These are phyloP conservation scores for Abramis brama DNA, from an alignment of 2,113 vertebrate genomes.

Conservation along the genomic window DNA sequence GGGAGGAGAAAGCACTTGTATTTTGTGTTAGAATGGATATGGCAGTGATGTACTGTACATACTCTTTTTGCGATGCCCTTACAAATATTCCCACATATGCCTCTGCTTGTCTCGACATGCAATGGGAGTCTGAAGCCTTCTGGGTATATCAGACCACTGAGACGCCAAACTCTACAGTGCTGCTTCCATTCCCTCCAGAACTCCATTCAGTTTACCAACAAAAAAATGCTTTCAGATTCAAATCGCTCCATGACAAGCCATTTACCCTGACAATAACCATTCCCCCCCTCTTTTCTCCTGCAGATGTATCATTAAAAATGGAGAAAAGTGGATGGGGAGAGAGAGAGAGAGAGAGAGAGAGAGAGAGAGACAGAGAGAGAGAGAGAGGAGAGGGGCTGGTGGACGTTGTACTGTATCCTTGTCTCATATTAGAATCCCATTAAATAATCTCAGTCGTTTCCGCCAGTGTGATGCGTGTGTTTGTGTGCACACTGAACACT, in stretches of 20 bases:
- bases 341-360: not conserved
- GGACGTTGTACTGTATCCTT: conserved; percentile 43
- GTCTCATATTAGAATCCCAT: conserved; percentile 46
- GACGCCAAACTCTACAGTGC: not conserved
- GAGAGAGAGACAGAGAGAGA: not conserved
- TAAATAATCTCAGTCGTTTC: conserved; percentile 37
- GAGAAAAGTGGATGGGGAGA: not conserved
- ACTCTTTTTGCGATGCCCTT: not conserved
- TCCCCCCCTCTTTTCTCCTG: conserved; percentile 13
- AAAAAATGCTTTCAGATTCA: conserved; percentile 64
- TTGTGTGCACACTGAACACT: not conserved
- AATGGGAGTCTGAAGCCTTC: conserved; percentile 11
- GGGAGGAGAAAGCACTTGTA: not conserved
- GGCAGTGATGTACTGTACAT: not conserved
- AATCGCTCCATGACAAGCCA: conserved; percentile 58
- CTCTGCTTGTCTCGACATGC: not conserved
- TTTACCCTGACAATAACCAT: conserved; percentile 58
- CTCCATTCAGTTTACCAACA: conserved; percentile 54
- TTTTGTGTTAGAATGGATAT: not conserved
- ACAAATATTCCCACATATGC: not conserved
- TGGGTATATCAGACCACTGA: conserved; percentile 12
- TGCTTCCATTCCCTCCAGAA: conserved; percentile 39
- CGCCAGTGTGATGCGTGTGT: not conserved
- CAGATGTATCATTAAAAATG: conserved; percentile 49
- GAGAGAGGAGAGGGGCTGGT: not conserved